A percentile compares a stretch with the other conserved stretches of the same genome.
Evolutionary conservation across 2,113 vertebrate genomes (phyloP).

Genomic region (Neotragus pygmaeus): DNA sequence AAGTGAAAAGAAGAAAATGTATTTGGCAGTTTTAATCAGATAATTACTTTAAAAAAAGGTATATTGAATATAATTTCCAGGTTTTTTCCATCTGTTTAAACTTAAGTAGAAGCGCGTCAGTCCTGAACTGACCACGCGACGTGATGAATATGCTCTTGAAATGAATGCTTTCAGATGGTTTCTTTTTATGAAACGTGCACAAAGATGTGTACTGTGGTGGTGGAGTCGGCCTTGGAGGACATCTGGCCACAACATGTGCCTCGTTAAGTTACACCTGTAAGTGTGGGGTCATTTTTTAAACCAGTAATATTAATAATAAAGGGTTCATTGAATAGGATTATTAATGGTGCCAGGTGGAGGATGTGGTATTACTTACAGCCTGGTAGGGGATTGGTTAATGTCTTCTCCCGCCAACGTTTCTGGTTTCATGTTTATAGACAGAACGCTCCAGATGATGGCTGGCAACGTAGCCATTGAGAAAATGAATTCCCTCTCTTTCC

Average conservation of each 20-base stretch:
- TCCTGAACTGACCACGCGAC: conserved; percentile 40
- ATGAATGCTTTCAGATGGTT: conserved; percentile 71
- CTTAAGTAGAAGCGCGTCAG: conserved; percentile 66
- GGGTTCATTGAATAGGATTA: conserved; percentile 65
- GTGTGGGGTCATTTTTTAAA: conserved; percentile 68
- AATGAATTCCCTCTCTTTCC: conserved; percentile 40
- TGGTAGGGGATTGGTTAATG: conserved; percentile 72
- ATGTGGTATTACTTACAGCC: conserved; percentile 68
- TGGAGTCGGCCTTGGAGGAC: conserved; percentile 63
- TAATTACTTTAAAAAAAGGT: conserved; percentile 74
- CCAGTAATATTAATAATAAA: conserved; percentile 76
- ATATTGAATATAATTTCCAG: conserved; percentile 66
- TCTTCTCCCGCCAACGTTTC: conserved; percentile 56
- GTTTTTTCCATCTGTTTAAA: conserved; percentile 78
- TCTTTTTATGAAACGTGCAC: conserved; percentile 53
- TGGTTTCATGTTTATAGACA: conserved; percentile 69
- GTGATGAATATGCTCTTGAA: conserved; percentile 67
- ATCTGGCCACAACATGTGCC: conserved; percentile 80
- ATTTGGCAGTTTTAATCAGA: conserved; percentile 77
- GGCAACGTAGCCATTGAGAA: conserved; percentile 20
- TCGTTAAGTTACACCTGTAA: conserved; percentile 79
- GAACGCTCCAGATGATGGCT: conserved; percentile 50
- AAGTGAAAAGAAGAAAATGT: conserved; percentile 60
- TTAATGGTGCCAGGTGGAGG: conserved; percentile 77
- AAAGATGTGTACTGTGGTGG: conserved; percentile 60